Percentiles rank a stretch among this genome's conserved stretches.
phyloP scores from a whole-genome alignment of 2,113 vertebrate genomes.

The Oenanthe oenanthe region DNA sequence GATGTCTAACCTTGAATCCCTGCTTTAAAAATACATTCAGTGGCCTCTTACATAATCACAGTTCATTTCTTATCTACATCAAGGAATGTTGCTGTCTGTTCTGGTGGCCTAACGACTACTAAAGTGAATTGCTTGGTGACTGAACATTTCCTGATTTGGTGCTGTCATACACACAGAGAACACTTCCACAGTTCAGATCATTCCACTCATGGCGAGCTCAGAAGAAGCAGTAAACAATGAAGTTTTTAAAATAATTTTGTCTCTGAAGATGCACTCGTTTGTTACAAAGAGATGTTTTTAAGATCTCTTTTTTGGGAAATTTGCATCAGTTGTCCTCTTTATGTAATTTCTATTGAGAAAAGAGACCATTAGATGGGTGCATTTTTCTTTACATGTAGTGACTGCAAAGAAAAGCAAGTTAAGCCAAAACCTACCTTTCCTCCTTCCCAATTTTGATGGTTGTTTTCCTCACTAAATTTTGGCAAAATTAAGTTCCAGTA shows the following conservation, averaged over 20 bases:
- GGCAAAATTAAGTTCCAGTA: neutral
- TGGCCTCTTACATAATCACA: constrained; percentile 34
- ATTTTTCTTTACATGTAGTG: neutral
- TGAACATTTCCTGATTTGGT: neutral
- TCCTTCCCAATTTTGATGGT: neutral
- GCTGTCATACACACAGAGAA: neutral
- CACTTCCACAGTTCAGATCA: neutral
- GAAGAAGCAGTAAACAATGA: neutral
- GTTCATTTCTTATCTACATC: constrained; percentile 35
- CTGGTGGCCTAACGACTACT: constrained; percentile 1
- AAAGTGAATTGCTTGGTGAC: neutral
- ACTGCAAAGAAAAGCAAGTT: neutral
- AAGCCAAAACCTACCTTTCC: neutral
- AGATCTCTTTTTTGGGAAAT: neutral
- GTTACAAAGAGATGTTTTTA: neutral
- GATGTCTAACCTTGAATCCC: neutral
- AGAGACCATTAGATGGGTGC: neutral
- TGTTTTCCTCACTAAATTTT: neutral
- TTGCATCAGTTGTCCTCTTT: neutral
- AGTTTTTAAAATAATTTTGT: neutral
- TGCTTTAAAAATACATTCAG: constrained; percentile 13
- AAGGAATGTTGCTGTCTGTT: neutral
- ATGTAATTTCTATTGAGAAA: neutral
- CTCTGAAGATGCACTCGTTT: neutral
- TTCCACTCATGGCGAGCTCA: neutral